Percentiles rank a stretch among this genome's conserved stretches.
phyloP scores from a whole-genome alignment of 1,140 invertebrate genomes.

The Parasteatoda tepidariorum region DNA sequence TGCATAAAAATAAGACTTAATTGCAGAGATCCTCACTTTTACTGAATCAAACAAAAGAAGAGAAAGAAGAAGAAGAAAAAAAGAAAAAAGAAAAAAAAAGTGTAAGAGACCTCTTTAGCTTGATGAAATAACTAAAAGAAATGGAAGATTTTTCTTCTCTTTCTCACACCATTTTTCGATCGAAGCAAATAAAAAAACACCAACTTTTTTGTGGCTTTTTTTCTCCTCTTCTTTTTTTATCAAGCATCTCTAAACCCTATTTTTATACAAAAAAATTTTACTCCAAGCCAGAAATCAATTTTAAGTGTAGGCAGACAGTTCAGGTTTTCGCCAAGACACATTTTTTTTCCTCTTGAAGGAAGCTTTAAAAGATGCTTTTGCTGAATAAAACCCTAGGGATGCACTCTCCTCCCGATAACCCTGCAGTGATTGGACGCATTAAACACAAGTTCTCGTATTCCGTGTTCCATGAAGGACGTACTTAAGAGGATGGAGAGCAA shows the following conservation, averaged over 20 bases:
- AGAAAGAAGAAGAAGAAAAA: not conserved
- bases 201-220: not conserved
- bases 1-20: conserved; percentile 40
- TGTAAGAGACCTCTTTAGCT: conserved; percentile 3
- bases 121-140: conserved; percentile 25
- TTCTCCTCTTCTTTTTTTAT: not conserved
- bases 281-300: conserved; percentile 37
- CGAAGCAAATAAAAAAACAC: not conserved
- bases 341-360: conserved; percentile 12
- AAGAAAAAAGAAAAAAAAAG: not conserved
- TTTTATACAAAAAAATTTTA: not conserved
- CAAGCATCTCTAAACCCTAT: too few relatives aligned
- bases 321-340: not conserved
- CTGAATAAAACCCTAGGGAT: conserved; percentile 24
- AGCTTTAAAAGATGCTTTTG: conserved; percentile 8
- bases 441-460: conserved; percentile 47
- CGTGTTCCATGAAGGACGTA: not conserved
- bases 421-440: conserved; percentile 46
- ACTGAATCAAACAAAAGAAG: not conserved
- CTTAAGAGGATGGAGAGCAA: not conserved
- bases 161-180: not conserved
- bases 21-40: conserved; percentile 14
- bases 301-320: conserved; percentile 7
- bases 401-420: conserved; percentile 8
- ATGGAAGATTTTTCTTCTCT: not conserved